Evolutionary conservation across 2,113 vertebrate genomes (phyloP).

Genomic region (Notiomystis cincta): DNA sequence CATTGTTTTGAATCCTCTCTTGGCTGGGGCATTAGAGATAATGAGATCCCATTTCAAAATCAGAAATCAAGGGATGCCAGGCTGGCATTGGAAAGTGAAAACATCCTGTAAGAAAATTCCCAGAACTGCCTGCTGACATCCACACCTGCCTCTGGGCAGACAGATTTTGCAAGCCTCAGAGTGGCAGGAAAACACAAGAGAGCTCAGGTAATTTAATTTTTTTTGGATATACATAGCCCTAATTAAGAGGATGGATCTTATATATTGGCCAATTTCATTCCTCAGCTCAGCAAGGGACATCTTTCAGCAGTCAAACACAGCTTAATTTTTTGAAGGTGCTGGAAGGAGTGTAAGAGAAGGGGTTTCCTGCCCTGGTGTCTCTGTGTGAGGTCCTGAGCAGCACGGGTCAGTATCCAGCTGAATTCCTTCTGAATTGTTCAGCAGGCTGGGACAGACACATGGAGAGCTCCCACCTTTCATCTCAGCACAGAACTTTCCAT

Average conservation of each 20-base stretch:
- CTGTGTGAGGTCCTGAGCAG: conserved; percentile 31
- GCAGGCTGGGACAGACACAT: background rate
- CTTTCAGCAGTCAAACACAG: background rate
- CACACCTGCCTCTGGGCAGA: background rate
- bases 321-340: background rate
- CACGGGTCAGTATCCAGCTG: background rate
- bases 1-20: background rate
- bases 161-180: background rate
- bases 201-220: background rate
- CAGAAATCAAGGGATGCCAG: background rate
- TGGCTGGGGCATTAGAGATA: background rate
- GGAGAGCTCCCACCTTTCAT: conserved; percentile 24
- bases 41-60: background rate
- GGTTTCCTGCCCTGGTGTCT: background rate
- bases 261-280: background rate
- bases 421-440: background rate
- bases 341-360: background rate
- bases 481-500: background rate
- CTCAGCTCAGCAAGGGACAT: background rate
- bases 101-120: background rate
- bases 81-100: background rate
- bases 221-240: background rate
- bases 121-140: background rate
- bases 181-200: background rate
- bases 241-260: background rate